phyloP scores from a whole-genome alignment of 2,888 invertebrate species.

The Tenthredo amoena region DNA sequence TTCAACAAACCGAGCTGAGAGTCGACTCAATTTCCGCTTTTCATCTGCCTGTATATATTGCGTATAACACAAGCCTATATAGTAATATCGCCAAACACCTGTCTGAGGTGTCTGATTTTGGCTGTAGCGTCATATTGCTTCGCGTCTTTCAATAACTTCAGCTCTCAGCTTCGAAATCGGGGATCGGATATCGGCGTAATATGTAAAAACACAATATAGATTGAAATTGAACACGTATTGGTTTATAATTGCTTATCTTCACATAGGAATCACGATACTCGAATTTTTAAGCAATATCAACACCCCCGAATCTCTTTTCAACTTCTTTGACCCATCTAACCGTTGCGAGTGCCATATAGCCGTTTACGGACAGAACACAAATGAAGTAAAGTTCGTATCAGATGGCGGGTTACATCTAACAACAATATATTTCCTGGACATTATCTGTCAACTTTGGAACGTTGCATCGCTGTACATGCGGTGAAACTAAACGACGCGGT shows the following conservation, averaged over 20 bases:
- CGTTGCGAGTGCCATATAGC: background rate
- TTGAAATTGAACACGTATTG: background rate
- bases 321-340: background rate
- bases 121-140: background rate
- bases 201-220: background rate
- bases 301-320: background rate
- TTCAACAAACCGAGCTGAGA: too few species aligned
- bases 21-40: background rate
- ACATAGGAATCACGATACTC: background rate
- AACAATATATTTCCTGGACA: slow-evolving; percentile 46
- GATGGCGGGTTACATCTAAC: background rate
- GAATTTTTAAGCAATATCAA: background rate
- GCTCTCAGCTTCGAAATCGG: background rate
- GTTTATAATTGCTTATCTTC: background rate
- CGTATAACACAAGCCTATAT: background rate
- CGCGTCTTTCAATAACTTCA: background rate
- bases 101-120: background rate
- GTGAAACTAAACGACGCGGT: background rate
- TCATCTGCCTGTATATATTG: background rate
- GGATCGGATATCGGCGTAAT: background rate
- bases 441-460: slow-evolving; percentile 13
- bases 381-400: slow-evolving; percentile 24
- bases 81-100: slow-evolving; percentile 5
- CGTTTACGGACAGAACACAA: background rate
- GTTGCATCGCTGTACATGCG: background rate